phyloP scores from a whole-genome alignment of 2,113 vertebrate species.

The Charina bottae region DNA sequence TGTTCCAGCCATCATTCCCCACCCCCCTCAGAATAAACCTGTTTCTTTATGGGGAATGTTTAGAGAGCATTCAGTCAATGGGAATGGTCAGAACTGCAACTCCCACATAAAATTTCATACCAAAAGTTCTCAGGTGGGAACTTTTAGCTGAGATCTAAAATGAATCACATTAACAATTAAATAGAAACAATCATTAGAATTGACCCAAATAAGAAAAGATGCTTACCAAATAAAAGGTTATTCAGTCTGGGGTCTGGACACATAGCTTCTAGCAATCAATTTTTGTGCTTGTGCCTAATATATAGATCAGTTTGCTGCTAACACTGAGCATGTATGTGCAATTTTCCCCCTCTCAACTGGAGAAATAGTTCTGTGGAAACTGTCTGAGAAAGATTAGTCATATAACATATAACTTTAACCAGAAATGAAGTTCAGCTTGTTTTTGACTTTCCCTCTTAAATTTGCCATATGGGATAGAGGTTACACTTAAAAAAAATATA shows the following conservation, averaged over 20 bases:
- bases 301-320: background rate
- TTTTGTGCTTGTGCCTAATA: background rate
- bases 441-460: background rate
- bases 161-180: slow-evolving; percentile 11
- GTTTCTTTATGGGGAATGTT: background rate
- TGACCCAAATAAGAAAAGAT: slow-evolving; percentile 3
- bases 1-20: background rate
- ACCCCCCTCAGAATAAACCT: background rate
- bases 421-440: background rate
- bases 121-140: background rate
- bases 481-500: background rate
- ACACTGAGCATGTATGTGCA: background rate
- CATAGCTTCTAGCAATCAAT: background rate
- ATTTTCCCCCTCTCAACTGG: background rate
- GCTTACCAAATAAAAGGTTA: background rate
- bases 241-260: background rate
- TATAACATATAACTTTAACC: background rate
- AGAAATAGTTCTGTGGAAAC: background rate
- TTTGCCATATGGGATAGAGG: background rate
- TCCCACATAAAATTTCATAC: background rate
- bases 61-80: background rate
- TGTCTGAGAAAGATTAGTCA: background rate
- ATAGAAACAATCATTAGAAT: slow-evolving; percentile 8
- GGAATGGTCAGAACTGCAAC: background rate
- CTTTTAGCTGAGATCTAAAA: background rate